phyloP scores from a whole-genome alignment of 2,797 vertebrate species.

The Anabacerthia variegaticeps region DNA sequence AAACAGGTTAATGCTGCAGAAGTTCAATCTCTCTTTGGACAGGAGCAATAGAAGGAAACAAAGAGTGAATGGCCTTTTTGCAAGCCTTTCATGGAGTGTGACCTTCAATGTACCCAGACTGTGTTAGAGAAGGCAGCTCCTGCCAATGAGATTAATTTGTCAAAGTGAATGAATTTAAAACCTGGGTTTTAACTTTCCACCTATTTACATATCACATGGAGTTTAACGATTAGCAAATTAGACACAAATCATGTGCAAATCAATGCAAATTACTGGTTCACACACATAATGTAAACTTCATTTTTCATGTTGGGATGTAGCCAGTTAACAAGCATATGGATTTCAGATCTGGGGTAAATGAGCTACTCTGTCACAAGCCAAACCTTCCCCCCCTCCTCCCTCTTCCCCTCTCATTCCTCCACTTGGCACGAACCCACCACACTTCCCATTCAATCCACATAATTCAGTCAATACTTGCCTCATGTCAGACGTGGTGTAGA shows the following conservation, averaged over 20 bases:
- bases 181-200: slow-evolving; percentile 16
- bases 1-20: not conserved
- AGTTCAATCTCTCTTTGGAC: not conserved
- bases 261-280: slow-evolving; percentile 62
- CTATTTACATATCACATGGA: slow-evolving; percentile 54
- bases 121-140: not conserved
- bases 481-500: not conserved
- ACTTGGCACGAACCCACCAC: not conserved
- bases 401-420: not conserved
- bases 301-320: slow-evolving; percentile 56
- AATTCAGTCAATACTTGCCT: slow-evolving; percentile 35
- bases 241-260: slow-evolving; percentile 71
- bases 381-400: not conserved
- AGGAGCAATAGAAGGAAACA: not conserved
- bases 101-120: not conserved
- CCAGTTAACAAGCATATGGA: slow-evolving; percentile 64
- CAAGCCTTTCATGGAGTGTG: not conserved
- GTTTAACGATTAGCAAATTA: slow-evolving; percentile 70
- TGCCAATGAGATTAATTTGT: slow-evolving; percentile 56
- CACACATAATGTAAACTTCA: slow-evolving; percentile 48
- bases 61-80: not conserved
- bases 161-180: slow-evolving; percentile 49
- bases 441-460: slow-evolving; percentile 21
- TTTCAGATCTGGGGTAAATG: slow-evolving; percentile 62
- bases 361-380: slow-evolving; percentile 1